phyloP scores from a whole-genome alignment of 1,140 invertebrate species.

The Drosophila asahinai region DNA sequence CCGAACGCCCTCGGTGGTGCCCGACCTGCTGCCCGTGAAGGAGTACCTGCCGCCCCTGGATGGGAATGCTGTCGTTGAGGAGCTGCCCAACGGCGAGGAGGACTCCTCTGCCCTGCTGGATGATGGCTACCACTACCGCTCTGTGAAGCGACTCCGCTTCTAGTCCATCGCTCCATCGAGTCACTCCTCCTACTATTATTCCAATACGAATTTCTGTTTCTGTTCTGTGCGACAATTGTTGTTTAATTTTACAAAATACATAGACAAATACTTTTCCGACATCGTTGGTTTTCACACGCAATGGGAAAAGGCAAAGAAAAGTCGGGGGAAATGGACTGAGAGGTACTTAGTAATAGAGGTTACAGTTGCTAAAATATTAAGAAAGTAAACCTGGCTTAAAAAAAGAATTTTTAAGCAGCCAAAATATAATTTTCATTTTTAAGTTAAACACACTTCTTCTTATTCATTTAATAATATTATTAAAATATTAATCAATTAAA shows the following conservation, averaged over 20 bases:
- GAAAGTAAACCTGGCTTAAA: no score
- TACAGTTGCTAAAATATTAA: no score
- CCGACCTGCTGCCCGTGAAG: constrained; percentile 52
- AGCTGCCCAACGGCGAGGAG: constrained; percentile 55
- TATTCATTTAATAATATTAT: neutral
- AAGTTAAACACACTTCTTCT: no score
- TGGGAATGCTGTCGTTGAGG: constrained; percentile 58
- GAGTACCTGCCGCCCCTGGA: constrained; percentile 66
- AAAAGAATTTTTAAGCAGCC: no score
- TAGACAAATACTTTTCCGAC: constrained; percentile 41
- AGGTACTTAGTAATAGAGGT: neutral
- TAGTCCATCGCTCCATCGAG: constrained; percentile 6
- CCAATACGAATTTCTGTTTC: constrained; percentile 58
- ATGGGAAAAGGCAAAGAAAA: neutral
- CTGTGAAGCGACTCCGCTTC: constrained; percentile 60
- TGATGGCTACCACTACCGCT: constrained; percentile 78
- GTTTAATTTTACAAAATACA: constrained; percentile 67
- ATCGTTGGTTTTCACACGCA: constrained; percentile 20
- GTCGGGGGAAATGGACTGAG: neutral
- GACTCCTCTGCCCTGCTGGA: constrained; percentile 63
- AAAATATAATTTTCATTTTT: no score
- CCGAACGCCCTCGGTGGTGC: constrained; percentile 49
- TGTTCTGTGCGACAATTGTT: constrained; percentile 65
- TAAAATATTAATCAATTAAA: no score
- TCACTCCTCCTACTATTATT: constrained; percentile 11